Evolutionary conservation across 35 echinoderm and acorn worm species (phyloP), one percentile per base, ranked within the genome.

Genomic region (Heliocidaris erythrogramma): DNA sequence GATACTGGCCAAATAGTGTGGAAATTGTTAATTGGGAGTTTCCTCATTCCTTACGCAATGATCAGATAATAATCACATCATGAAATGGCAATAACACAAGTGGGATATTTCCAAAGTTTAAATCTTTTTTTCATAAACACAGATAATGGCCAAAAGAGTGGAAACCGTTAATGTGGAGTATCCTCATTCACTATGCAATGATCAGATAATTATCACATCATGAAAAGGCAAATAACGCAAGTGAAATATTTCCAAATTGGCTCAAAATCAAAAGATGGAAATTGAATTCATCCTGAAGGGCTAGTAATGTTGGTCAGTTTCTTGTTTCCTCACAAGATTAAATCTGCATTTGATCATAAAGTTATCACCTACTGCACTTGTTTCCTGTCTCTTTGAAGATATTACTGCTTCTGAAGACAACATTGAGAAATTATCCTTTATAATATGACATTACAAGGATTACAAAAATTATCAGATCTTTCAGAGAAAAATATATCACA

Each of bases 231-330:
- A 78, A 78, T 78, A 71, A 71, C 0, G 27, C 65, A 42, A 1
- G 35, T 56, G 52, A 78, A 78, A 78, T 78, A 78, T 7, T 78
- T 78, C 65, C 27, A 89, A 89, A 89, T 47, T 89, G 87, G 47
- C 87, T 21, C 17, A 47, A 89, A 47, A 89, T 89, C 87, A 89
- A 89, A 89, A n/a, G 12, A 35, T 47, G 31, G 16, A 89, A 89
- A 89, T 89, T 89, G 87, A 89, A 47, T 89, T 12, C 87, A 89
- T 89, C 87, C 87, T 84, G 69, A 29, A 84, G n/a, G 69, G 69
- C 1, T 89, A 89, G 31, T 42, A 32, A 78, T 56, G 52, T 56
- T 56, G 52, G 52, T 56, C 52, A 56, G 52, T 56, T 56, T 56
- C 1, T 78, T 27, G 65, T 78, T 78, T 78, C 17, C 27, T 78